Base-by-base conservation (phyloP, 2,113 vertebrate genomes). In the Oreochromis spilurus region DNA sequence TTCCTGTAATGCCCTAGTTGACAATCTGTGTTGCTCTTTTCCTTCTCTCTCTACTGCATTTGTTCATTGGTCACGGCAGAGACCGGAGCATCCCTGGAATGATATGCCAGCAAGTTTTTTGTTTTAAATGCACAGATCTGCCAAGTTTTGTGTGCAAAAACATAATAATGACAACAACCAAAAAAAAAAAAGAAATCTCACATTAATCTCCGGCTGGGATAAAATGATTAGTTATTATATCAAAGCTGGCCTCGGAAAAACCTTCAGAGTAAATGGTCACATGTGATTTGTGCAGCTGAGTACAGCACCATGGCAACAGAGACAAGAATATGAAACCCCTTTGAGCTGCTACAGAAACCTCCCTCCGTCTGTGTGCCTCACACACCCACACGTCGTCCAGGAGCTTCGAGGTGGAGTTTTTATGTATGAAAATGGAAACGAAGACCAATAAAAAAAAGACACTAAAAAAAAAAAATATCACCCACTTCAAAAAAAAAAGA, bases 81-180 rank as follows among this genome's bases (percentile, higher is more conserved):
- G 84, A 90, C 87, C 81, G 19, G 88, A 87, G 83, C 89, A 45
- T 93, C 83, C 70, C 78, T 90, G 90, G 93, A 95, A 94, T 91
- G 93, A 92, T 86, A 84, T 16, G 87, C 85, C 91, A 88, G 72
- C 78, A 58, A 55, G 12, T 79, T 19, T 19, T 48, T 67, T 60
- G 60, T 65, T n/a, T 65, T 65, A 62, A 62, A 62, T 43, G 55
- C 54, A 54, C 58, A 84, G 29, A 84, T 50, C 82, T 43, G 55
- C 82, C 67, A 48, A 29, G 40, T 48, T 75, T 26, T 48, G 21
- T 48, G 60, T 65, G 60, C 60, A 65, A 65, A 65, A n/a, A 38
- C 34, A 38, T 36, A 38, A 62, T 57, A 29, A 29, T n/a, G 31
- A 12, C 60, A 12, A 38, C 31, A 65, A 65, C 31, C 13, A 40